Conservation (phyloP, 2,797 vertebrate genomes). For the Mus spretus region DNA sequence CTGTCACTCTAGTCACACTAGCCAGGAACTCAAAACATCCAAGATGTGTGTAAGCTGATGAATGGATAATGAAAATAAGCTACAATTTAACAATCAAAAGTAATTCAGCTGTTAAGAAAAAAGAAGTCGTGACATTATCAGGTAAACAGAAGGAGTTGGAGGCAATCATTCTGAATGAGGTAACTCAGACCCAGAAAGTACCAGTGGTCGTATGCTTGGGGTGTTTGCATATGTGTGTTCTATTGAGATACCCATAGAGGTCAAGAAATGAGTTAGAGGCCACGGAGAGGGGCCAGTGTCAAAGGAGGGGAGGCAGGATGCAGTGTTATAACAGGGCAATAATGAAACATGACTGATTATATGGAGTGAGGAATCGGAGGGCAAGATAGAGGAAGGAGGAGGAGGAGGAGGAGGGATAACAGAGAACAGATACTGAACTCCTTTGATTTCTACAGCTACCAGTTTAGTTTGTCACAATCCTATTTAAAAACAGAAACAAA, state of each 20-base stretch:
- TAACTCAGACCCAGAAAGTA: background rate
- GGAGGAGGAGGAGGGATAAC: background rate
- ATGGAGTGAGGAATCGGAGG: background rate
- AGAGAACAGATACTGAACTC: background rate
- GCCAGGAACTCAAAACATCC: background rate
- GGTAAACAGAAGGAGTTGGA: background rate
- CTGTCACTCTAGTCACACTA: background rate
- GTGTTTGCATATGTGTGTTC: background rate
- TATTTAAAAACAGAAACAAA: slow-evolving; percentile 8
- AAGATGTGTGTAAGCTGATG: background rate
- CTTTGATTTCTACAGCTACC: background rate
- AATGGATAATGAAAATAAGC: background rate
- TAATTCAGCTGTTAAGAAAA: background rate
- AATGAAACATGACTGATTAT: too few relatives aligned
- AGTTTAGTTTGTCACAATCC: slow-evolving; percentile 1
- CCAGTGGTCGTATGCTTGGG: background rate
- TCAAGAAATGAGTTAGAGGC: background rate
- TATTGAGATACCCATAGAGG: too few relatives aligned
- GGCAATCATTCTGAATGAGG: background rate
- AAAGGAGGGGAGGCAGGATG: background rate
- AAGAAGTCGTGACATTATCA: background rate
- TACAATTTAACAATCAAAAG: background rate
- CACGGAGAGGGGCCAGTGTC: background rate
- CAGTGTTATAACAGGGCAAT: background rate
- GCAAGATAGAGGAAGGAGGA: background rate